These are phyloP conservation scores for Otolemur crassicaudatus DNA, from an alignment of 2,797 vertebrate genomes.

Conservation along the genomic window DNA sequence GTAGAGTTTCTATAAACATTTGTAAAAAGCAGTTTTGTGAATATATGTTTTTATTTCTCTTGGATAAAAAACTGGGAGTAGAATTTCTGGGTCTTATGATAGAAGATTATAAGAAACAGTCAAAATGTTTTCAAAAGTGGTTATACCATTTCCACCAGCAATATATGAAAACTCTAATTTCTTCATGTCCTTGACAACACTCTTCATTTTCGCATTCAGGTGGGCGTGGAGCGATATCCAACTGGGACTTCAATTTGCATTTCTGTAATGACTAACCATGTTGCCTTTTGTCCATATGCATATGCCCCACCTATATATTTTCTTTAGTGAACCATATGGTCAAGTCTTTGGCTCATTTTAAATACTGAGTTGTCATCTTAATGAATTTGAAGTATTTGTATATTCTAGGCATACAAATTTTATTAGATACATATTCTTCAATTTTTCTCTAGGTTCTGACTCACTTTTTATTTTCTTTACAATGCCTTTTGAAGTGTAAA, in stretches of 20 bases:
- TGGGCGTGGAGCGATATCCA: neutral
- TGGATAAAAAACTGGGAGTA: no score
- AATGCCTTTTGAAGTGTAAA: neutral
- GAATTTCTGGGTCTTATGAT: neutral
- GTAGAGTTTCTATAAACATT: neutral
- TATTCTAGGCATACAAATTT: neutral
- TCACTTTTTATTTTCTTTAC: neutral
- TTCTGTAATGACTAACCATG: neutral
- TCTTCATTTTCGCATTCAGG: neutral
- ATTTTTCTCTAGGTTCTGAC: neutral
- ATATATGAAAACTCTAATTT: fast-evolving
- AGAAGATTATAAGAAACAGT: neutral
- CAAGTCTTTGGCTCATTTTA: neutral
- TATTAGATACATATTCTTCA: neutral
- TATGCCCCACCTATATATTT: no score
- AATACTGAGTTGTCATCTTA: neutral
- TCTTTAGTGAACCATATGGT: neutral
- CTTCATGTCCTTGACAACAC: neutral
- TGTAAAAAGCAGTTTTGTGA: neutral
- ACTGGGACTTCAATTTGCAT: neutral
- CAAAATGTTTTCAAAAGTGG: neutral
- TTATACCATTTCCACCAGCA: neutral
- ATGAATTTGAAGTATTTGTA: neutral
- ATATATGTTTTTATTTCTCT: neutral
- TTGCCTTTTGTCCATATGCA: no score